phyloP scores from a whole-genome alignment of 2,797 vertebrate species.

The Rallus crepitans region DNA sequence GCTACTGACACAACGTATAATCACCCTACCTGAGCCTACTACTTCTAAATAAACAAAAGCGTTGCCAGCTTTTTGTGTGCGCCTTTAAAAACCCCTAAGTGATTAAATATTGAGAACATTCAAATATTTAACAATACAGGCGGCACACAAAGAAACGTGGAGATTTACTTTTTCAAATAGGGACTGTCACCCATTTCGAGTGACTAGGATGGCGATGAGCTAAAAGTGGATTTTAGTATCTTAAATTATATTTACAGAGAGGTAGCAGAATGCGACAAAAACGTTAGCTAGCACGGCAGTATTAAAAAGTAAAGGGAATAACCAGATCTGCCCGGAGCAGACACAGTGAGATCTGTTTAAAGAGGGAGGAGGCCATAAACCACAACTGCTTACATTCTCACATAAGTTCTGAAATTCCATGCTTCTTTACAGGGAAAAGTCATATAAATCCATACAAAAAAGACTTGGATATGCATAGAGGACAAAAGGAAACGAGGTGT shows the following conservation, averaged over 20 bases:
- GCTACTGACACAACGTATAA: conserved; percentile 14
- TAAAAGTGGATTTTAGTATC: background rate
- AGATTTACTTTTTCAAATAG: background rate
- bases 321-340: background rate
- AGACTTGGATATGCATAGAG: background rate
- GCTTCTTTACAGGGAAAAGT: background rate
- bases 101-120: conserved; percentile 44
- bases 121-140: conserved; percentile 43
- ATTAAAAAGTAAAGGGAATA: background rate
- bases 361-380: background rate
- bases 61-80: background rate
- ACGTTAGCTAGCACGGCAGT: background rate
- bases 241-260: background rate
- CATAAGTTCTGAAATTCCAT: background rate
- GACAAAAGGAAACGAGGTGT: background rate
- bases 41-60: conserved; percentile 51
- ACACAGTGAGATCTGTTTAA: accelerated
- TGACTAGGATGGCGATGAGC: background rate
- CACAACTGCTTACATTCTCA: background rate
- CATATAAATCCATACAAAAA: background rate
- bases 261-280: background rate
- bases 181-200: background rate
- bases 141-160: background rate
- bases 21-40: conserved; percentile 21
- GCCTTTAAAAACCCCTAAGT: background rate